Conservation (phyloP, 1,140 invertebrate genomes). For the Lordiphosa collinella region DNA sequence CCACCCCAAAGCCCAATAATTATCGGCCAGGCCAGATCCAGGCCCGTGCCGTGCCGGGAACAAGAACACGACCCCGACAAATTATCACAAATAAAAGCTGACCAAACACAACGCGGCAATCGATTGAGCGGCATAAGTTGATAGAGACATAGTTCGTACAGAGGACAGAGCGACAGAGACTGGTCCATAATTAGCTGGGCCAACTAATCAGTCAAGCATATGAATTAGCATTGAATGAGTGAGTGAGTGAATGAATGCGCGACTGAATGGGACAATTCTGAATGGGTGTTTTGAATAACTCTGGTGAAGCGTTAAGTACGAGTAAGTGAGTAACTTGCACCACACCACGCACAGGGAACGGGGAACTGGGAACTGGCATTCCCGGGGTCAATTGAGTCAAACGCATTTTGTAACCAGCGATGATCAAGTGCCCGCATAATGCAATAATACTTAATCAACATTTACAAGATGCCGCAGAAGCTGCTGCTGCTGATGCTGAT, state of each 20-base stretch:
- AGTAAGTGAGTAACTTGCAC: no score
- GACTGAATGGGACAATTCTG: no score
- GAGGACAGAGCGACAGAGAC: no score
- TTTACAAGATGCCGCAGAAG: constrained; percentile 28
- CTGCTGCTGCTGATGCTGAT: not conserved
- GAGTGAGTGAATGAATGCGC: constrained; percentile 23
- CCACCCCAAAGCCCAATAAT: constrained; percentile 7
- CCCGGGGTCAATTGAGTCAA: constrained; percentile 59
- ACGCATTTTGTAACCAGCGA: constrained; percentile 57
- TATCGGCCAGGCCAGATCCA: not conserved
- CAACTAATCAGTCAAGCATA: constrained; percentile 25
- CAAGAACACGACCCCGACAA: constrained; percentile 23
- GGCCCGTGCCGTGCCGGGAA: constrained; percentile 7
- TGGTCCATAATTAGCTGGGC: constrained; percentile 6
- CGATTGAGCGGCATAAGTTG: constrained; percentile 40
- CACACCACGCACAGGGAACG: no score
- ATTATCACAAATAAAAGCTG: constrained; percentile 42
- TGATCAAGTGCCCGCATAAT: constrained; percentile 59
- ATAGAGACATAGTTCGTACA: constrained; percentile 45
- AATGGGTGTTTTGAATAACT: no score
- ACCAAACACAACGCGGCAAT: constrained; percentile 33
- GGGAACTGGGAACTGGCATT: no score
- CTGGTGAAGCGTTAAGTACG: no score
- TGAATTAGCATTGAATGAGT: constrained; percentile 15
- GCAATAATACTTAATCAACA: constrained; percentile 69